These are phyloP conservation scores for Meandrina meandrites DNA, from an alignment of 92 coral and sea anemone species.

Conservation along the genomic window DNA sequence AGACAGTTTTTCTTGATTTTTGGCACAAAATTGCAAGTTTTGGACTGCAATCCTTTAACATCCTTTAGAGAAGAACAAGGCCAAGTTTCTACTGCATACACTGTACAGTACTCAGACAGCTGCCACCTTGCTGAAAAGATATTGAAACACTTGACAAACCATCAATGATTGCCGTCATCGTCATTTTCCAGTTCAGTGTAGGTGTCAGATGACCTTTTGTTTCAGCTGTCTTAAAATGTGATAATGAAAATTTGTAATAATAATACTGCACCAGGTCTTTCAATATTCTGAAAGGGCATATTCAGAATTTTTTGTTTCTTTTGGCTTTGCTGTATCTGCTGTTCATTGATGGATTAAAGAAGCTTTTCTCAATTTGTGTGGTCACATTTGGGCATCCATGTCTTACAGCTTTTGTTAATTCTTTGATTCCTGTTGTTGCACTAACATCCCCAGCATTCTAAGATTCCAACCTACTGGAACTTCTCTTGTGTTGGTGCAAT, in stretches of 20 bases:
- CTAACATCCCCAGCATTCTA: too few species aligned
- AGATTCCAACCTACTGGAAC: too few species aligned
- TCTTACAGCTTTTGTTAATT: too few species aligned
- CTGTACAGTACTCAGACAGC: not conserved
- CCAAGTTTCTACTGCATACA: too few species aligned
- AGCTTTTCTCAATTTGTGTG: too few species aligned
- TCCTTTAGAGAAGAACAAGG: too few species aligned
- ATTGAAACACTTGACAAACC: not conserved
- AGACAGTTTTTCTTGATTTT: too few species aligned
- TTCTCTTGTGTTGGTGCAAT: too few species aligned
- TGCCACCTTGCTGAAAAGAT: not conserved
- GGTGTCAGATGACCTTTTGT: not conserved
- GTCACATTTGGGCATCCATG: not conserved
- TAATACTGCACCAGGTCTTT: not conserved
- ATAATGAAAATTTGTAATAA: not conserved
- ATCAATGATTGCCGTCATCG: not conserved
- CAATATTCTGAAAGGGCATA: not conserved
- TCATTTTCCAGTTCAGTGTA: not conserved
- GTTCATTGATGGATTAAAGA: not conserved
- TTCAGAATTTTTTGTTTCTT: not conserved
- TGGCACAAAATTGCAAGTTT: too few species aligned
- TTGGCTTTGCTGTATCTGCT: not conserved
- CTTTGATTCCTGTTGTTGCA: too few species aligned
- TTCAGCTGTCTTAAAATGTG: not conserved
- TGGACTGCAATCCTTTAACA: too few species aligned